phyloP scores from a whole-genome alignment of 2,797 vertebrate species.

The Dipus sagitta region DNA sequence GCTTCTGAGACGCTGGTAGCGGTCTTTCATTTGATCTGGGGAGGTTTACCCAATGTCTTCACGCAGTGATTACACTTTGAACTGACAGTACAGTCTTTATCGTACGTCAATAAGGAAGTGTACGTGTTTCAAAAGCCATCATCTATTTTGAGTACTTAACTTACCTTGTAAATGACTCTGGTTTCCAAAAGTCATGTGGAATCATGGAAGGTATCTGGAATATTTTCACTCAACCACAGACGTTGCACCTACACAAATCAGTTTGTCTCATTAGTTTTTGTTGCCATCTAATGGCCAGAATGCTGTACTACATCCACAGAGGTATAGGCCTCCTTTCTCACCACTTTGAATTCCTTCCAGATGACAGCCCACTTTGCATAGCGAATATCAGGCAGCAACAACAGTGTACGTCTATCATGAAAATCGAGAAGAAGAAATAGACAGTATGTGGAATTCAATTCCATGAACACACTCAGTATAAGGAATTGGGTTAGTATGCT shows the following conservation, averaged over 20 bases:
- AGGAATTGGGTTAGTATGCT: neutral
- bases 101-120: neutral
- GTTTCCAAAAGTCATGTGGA: slow-evolving; percentile 29
- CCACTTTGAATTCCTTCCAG: neutral
- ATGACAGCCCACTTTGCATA: neutral
- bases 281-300: slow-evolving; percentile 77
- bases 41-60: neutral
- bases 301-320: neutral
- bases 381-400: neutral
- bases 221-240: neutral
- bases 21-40: neutral
- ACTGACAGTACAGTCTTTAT: neutral
- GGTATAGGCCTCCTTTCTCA: slow-evolving; percentile 8
- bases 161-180: slow-evolving; percentile 57
- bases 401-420: neutral
- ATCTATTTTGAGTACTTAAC: neutral
- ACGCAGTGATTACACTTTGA: slow-evolving; percentile 28
- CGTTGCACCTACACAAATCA: neutral
- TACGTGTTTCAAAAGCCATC: neutral
- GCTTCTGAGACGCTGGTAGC: neutral
- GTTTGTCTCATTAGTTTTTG: slow-evolving; percentile 62
- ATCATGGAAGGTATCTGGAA: slow-evolving; percentile 42
- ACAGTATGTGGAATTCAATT: neutral
- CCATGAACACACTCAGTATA: neutral
- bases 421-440: slow-evolving; percentile 9